These are phyloP conservation scores for Orchesella flavescens DNA, from an alignment of 2,888 invertebrate species.

Conservation along the genomic window DNA sequence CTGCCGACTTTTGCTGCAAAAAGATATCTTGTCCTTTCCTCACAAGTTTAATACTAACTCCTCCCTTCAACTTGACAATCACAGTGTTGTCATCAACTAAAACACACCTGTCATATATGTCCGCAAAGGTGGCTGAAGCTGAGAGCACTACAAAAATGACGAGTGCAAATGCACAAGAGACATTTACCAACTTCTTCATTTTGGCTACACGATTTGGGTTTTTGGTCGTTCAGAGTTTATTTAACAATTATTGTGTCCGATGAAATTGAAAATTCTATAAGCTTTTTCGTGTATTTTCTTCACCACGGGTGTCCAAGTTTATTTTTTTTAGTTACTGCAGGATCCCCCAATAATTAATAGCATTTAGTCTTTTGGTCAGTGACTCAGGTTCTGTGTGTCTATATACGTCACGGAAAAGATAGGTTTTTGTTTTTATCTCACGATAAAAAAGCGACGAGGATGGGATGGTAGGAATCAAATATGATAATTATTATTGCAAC, in stretches of 20 bases:
- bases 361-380: not conserved
- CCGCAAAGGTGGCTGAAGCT: constrained; percentile 7
- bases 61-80: constrained; percentile 51
- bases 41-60: constrained; percentile 52
- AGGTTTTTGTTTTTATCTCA: too few relatives aligned
- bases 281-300: not conserved
- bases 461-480: too few relatives aligned
- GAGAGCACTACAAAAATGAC: constrained; percentile 21
- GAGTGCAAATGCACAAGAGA: not conserved
- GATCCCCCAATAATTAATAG: not conserved
- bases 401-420: too few relatives aligned
- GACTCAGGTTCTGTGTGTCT: not conserved
- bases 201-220: not conserved
- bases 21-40: constrained; percentile 53
- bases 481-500: too few relatives aligned
- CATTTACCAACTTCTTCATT: constrained; percentile 18
- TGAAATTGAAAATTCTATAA: too few relatives aligned
- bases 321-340: not conserved
- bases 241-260: too few relatives aligned
- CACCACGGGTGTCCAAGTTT: not conserved
- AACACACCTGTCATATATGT: constrained; percentile 40
- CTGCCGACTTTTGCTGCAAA: constrained; percentile 45
- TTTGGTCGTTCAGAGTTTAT: not conserved
- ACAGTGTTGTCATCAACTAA: constrained; percentile 53
- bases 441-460: too few relatives aligned